Evolutionary conservation across 2,797 vertebrate genomes (phyloP).

Genomic region (Peromyscus attwateri): DNA sequence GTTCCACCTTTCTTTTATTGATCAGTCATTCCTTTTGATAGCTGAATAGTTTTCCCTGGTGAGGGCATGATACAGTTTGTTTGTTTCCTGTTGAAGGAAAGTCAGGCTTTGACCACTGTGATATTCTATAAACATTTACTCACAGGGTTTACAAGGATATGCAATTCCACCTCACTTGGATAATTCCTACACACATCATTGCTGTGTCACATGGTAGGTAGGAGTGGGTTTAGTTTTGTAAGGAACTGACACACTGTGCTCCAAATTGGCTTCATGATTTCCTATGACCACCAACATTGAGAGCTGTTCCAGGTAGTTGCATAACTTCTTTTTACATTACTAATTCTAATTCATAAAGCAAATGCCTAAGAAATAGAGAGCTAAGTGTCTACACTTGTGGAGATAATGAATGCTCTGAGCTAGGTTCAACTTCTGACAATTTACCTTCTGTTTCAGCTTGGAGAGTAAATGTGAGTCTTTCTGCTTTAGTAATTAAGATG

Average conservation of each 20-base stretch:
- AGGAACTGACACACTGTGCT: not conserved
- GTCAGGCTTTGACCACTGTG: not conserved
- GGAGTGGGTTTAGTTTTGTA: not conserved
- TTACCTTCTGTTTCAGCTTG: not conserved
- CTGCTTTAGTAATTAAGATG: not conserved
- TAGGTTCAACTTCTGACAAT: not conserved
- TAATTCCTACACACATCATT: not conserved
- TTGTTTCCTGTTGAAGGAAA: not conserved
- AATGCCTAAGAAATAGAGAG: constrained; percentile 1
- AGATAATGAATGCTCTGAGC: not conserved
- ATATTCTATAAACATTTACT: not conserved
- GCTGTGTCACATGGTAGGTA: not conserved
- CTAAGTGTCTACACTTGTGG: not conserved
- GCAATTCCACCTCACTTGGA: not conserved
- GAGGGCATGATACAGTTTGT: not conserved
- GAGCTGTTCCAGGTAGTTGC: not conserved
- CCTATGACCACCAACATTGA: not conserved
- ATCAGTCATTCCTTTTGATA: not conserved
- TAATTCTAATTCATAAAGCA: constrained; percentile 39
- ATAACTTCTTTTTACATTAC: not conserved
- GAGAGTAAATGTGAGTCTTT: not conserved
- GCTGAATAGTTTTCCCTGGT: not conserved
- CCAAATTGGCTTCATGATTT: not conserved
- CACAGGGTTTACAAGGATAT: not conserved
- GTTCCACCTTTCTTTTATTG: not conserved